Evolutionary conservation across 2,797 vertebrate species (phyloP), one percentile per base, ranked within the genome.

Genomic region (Triplophysa yarkandensis): DNA sequence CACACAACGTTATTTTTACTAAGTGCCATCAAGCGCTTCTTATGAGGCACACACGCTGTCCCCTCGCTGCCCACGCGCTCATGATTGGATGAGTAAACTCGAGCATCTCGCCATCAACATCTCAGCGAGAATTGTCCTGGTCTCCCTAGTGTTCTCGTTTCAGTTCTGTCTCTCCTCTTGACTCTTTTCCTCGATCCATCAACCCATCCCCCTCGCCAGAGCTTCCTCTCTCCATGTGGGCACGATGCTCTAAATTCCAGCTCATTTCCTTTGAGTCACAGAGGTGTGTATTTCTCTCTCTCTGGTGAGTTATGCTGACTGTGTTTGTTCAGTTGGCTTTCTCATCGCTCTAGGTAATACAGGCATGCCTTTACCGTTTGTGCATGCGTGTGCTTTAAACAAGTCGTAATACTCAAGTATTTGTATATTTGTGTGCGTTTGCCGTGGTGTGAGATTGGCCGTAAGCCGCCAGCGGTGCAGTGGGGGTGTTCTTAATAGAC

Each of bases 401-500:
- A 75, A 28, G 64, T 68, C 43, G 65, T 34, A 61, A 75, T 74
- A 71, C 61, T 63, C 57, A 16, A 62, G 50, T 34, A 74, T 76
- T 76, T 57, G 27, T 44, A 6, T 46, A 67, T 62, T 21, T 76
- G 79, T 71, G 67, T 78, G 80, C 77, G 25, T 64, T 71, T 71
- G 60, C 63, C 9, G 6, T 10, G 19, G 67, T 34, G 61, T 21
- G 25, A 76, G 61, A 71, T 66, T 67, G 71, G 30, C 25, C 66
- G 34, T 13, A 43, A 50, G 70, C 48, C 65, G 39, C 14, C 41
- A 52, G 71, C 48, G 80, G 74, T 55, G 65, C 68, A 60, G 52
- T 71, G 68, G 73, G 64, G 41, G 74, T 77, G 80, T 64, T 65
- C 77, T 85, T 84, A 85, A 83, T 77, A 80, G 65, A 81, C 77